Evolutionary conservation across 2,888 invertebrate genomes (phyloP).

Genomic region (Xanthia togata): DNA sequence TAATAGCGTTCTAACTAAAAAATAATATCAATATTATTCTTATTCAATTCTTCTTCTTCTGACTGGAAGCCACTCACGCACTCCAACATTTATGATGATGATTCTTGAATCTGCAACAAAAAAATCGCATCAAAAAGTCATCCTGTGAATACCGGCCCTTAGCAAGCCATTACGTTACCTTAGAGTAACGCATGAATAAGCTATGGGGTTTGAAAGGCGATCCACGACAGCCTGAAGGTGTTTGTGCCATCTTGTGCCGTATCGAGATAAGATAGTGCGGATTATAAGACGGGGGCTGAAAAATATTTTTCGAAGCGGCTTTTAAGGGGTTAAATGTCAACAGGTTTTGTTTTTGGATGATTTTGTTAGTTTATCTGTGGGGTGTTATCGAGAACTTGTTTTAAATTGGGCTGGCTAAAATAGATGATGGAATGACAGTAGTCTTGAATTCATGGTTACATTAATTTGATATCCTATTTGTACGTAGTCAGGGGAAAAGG

Average conservation of each 20-base stretch:
- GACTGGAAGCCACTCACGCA: no score
- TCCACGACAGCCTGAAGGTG: slow-evolving; percentile 68
- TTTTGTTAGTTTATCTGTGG: not conserved
- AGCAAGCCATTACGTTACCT: slow-evolving; percentile 71
- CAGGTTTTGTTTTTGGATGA: slow-evolving; percentile 4
- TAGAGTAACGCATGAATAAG: slow-evolving; percentile 77
- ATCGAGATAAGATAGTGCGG: slow-evolving; percentile 75
- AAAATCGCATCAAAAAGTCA: slow-evolving; percentile 29
- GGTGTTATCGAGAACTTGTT: not conserved
- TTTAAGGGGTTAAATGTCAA: slow-evolving; percentile 40
- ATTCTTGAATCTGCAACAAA: not conserved
- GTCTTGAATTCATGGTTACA: not conserved
- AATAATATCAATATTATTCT: no score
- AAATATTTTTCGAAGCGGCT: slow-evolving; percentile 12
- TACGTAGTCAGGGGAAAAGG: not conserved
- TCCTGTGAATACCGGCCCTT: slow-evolving; percentile 38
- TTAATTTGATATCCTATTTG: not conserved
- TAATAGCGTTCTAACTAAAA: no score
- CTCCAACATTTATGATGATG: no score
- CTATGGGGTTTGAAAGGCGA: slow-evolving; percentile 75
- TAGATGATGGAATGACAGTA: not conserved
- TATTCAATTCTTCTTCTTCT: no score
- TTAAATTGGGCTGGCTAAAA: not conserved
- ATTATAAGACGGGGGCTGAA: slow-evolving; percentile 55
- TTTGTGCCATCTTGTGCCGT: slow-evolving; percentile 62